phyloP scores from a whole-genome alignment of 2,113 vertebrate species.

The Malurus cyaneus region DNA sequence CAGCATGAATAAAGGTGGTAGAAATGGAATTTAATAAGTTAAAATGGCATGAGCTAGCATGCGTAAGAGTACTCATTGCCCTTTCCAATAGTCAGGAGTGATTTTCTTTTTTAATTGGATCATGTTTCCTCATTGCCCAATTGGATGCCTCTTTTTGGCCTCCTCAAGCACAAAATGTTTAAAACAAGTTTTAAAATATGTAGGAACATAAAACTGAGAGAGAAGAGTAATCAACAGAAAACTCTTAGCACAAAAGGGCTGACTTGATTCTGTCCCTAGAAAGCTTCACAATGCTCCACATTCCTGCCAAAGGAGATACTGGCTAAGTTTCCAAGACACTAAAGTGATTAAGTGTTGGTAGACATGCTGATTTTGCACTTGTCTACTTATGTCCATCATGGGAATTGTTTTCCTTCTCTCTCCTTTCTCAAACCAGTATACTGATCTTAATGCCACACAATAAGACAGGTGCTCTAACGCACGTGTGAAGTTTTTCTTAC shows the following conservation, averaged over 20 bases:
- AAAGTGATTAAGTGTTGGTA: background rate
- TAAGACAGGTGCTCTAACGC: background rate
- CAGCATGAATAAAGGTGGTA: background rate
- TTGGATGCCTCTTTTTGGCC: background rate
- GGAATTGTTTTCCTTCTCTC: background rate
- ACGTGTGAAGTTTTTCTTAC: background rate
- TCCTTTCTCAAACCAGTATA: background rate
- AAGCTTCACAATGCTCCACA: background rate
- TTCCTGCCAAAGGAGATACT: background rate
- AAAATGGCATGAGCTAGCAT: background rate
- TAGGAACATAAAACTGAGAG: background rate
- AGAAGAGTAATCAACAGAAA: background rate
- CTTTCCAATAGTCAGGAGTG: background rate
- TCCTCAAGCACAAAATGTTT: background rate
- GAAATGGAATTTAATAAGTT: constrained; percentile 12
- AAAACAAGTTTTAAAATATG: background rate
- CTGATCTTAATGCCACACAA: background rate
- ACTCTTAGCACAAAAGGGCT: background rate
- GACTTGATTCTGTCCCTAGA: background rate
- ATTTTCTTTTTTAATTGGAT: constrained; percentile 19
- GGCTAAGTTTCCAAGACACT: background rate
- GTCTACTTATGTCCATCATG: background rate
- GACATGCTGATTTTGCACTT: constrained; percentile 10
- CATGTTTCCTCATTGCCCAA: background rate
- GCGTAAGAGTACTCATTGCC: background rate